Percentiles rank a stretch among this genome's conserved stretches.
These are phyloP conservation scores for Mus spicilegus DNA, from an alignment of 2,113 vertebrate species.

Conservation along the genomic window DNA sequence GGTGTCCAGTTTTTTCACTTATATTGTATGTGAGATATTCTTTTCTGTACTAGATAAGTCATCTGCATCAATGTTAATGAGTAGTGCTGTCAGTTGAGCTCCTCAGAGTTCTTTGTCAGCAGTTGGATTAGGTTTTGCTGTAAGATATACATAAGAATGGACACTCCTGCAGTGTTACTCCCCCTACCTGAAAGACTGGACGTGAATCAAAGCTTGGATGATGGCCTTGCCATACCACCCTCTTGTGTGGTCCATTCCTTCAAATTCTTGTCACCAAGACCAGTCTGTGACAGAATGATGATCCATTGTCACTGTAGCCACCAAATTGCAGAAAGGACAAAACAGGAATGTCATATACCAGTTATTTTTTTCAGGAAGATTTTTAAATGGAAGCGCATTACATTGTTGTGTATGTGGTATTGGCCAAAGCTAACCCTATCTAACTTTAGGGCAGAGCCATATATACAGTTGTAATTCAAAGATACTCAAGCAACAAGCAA, in stretches of 20 bases:
- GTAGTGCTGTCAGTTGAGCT: not conserved
- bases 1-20: not conserved
- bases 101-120: not conserved
- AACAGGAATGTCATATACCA: not conserved
- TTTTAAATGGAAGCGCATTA: not conserved
- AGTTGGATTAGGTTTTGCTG: not conserved
- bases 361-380: not conserved
- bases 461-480: not conserved
- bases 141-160: not conserved
- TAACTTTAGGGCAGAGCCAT: not conserved
- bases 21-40: not conserved
- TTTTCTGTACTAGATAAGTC: not conserved
- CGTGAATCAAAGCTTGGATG: not conserved
- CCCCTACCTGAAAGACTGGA: not conserved
- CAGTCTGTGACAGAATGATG: not conserved
- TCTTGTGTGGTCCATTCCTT: not conserved
- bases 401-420: not conserved
- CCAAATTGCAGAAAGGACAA: not conserved
- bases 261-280: not conserved
- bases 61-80: not conserved
- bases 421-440: not conserved
- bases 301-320: not conserved
- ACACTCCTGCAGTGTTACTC: not conserved
- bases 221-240: not conserved
- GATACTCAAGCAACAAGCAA: not conserved